A percentile compares a stretch with the other conserved stretches of the same genome.
Conservation (phyloP, 2,888 invertebrate species). For the Alloplasta piceator region DNA sequence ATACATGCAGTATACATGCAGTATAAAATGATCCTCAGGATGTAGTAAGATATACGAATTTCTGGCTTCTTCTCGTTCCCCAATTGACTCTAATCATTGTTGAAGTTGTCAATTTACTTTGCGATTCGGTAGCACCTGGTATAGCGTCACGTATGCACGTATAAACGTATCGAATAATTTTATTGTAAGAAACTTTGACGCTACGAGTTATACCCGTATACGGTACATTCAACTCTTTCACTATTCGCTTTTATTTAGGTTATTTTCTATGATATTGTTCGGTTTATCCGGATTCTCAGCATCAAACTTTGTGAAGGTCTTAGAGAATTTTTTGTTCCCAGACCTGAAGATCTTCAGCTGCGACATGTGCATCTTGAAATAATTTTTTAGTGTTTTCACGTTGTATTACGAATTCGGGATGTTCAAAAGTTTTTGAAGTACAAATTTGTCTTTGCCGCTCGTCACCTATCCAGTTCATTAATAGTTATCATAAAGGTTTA, state of each 20-base stretch:
- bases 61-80: not conserved
- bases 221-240: conserved; percentile 56
- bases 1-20: conserved; percentile 4
- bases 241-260: conserved; percentile 33
- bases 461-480: not conserved
- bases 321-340: conserved; percentile 46
- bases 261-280: conserved; percentile 18
- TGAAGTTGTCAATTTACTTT: conserved; percentile 36
- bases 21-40: conserved; percentile 11
- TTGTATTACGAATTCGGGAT: conserved; percentile 54
- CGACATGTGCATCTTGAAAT: not conserved
- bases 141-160: conserved; percentile 36
- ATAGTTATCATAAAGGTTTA: not conserved
- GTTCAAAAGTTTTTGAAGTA: conserved; percentile 42
- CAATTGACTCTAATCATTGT: conserved; percentile 49
- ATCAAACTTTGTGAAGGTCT: conserved; percentile 13
- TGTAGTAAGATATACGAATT: too few species aligned
- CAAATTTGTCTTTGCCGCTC: conserved; percentile 1
- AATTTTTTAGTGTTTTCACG: not conserved
- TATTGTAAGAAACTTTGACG: conserved; percentile 56
- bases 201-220: conserved; percentile 57
- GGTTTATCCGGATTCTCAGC: not conserved
- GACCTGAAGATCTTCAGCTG: conserved; percentile 29
- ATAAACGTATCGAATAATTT: conserved; percentile 29
- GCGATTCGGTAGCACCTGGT: conserved; percentile 13